Evolutionary conservation across 2,888 invertebrate species (phyloP).

Genomic region (Schizotus pectinicornis): DNA sequence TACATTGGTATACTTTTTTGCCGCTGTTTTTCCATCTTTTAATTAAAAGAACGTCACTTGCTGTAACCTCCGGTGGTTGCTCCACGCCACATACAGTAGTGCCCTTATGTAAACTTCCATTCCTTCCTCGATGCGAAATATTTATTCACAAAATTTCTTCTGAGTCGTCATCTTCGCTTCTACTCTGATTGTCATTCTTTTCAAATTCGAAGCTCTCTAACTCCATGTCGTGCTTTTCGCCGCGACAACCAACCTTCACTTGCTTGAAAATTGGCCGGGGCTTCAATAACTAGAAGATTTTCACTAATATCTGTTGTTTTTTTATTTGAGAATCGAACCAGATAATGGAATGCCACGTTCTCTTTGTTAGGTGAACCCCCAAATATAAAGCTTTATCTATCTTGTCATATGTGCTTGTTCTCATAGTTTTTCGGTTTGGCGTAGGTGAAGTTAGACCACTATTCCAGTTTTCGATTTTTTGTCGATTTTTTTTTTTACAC

Average conservation of each 20-base stretch:
- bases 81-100: too few species aligned
- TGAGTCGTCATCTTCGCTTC: too few species aligned
- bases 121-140: too few species aligned
- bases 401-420: background rate
- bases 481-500: background rate
- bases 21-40: too few species aligned
- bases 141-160: too few species aligned
- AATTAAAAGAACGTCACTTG: too few species aligned
- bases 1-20: too few species aligned
- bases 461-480: background rate
- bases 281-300: slow-evolving; percentile 3
- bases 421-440: background rate
- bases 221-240: slow-evolving; percentile 26
- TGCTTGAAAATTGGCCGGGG: background rate
- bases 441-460: background rate
- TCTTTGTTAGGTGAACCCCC: background rate
- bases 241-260: slow-evolving; percentile 24
- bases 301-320: slow-evolving; percentile 3
- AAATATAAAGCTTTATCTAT: background rate
- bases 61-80: too few species aligned
- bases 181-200: too few species aligned
- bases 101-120: too few species aligned
- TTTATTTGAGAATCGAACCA: slow-evolving; percentile 1
- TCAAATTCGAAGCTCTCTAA: slow-evolving; percentile 10
- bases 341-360: background rate